phyloP scores from a whole-genome alignment of 2,888 invertebrate species.

The Parochlus steinenii region DNA sequence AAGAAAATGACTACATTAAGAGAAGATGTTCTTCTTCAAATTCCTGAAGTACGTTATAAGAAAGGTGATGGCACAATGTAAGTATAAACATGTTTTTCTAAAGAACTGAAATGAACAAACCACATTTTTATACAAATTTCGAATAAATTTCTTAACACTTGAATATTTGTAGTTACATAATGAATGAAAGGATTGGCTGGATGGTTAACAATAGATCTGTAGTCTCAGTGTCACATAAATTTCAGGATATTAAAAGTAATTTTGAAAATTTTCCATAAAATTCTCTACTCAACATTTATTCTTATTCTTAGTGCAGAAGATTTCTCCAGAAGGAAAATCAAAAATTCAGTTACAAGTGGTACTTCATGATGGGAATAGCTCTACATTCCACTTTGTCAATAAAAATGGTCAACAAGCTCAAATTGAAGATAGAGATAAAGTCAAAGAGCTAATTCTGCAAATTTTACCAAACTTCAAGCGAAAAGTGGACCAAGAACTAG shows the following conservation, averaged over 20 bases:
- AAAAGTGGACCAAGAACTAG: slow-evolving; percentile 78
- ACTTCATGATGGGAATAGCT: slow-evolving; percentile 80
- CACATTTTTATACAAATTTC: no score
- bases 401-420: slow-evolving; percentile 67
- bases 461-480: slow-evolving; percentile 84
- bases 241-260: slow-evolving; percentile 91
- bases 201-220: slow-evolving; percentile 86
- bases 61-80: slow-evolving; percentile 88
- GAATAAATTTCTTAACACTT: no score
- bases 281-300: slow-evolving; percentile 8
- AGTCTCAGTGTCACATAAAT: slow-evolving; percentile 83
- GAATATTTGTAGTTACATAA: no score
- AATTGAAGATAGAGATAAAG: slow-evolving; percentile 77
- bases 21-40: slow-evolving; percentile 88
- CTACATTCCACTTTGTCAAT: slow-evolving; percentile 95
- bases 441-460: slow-evolving; percentile 81
- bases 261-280: slow-evolving; percentile 19
- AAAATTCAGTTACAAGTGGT: slow-evolving; percentile 97
- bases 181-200: slow-evolving; percentile 93
- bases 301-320: slow-evolving; percentile 71
- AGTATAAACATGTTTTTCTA: no score
- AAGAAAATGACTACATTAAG: slow-evolving; percentile 66
- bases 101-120: no score
- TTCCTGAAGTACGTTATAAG: slow-evolving; percentile 83
- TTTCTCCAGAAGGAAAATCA: slow-evolving; percentile 90